Percentiles rank a stretch among this genome's conserved stretches.
These are phyloP conservation scores for Neuroscelio doddi DNA, from an alignment of 2,888 invertebrate species.

Conservation along the genomic window DNA sequence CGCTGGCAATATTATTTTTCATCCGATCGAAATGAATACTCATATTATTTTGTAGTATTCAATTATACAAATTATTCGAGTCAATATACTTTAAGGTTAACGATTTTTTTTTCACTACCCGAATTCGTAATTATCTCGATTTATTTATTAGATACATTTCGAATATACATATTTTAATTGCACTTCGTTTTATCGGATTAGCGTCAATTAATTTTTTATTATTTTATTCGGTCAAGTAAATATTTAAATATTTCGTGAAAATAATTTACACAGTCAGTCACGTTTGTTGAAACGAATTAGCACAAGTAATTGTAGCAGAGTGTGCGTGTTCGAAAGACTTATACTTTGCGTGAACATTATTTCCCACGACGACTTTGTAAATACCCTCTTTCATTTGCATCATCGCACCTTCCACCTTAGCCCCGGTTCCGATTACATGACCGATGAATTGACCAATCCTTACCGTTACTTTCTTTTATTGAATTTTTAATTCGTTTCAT, in stretches of 20 bases:
- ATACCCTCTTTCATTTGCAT: slow-evolving; percentile 53
- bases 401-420: slow-evolving; percentile 50
- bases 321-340: too few relatives aligned
- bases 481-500: too few relatives aligned
- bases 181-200: background rate
- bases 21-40: background rate
- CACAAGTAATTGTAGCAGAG: too few relatives aligned
- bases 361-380: slow-evolving; percentile 55
- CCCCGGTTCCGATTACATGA: slow-evolving; percentile 41
- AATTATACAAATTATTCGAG: background rate
- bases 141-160: too few relatives aligned
- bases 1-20: slow-evolving; percentile 27
- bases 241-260: too few relatives aligned
- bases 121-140: too few relatives aligned
- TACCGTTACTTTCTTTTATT: too few relatives aligned
- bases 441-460: slow-evolving; percentile 25
- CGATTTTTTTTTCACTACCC: too few relatives aligned
- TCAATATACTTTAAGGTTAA: background rate
- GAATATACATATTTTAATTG: background rate
- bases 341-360: slow-evolving; percentile 38
- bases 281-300: background rate
- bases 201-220: too few relatives aligned
- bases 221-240: too few relatives aligned
- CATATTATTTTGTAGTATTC: slow-evolving; percentile 2
- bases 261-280: too few relatives aligned